Evolutionary conservation across 2,113 vertebrate genomes (phyloP).

Genomic region (Bolborhynchus lineola): DNA sequence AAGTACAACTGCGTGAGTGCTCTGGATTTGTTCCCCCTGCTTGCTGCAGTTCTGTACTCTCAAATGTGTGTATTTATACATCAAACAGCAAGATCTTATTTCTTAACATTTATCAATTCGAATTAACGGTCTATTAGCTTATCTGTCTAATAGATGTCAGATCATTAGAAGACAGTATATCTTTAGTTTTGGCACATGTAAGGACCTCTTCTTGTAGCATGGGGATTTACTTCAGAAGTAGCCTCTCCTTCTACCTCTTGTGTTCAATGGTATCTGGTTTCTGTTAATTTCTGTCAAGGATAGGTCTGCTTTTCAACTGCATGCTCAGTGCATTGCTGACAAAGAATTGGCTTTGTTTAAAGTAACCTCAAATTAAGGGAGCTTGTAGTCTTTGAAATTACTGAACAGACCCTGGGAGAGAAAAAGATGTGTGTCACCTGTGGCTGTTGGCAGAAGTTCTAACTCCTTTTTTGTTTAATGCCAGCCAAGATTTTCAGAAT

Average conservation of each 20-base stretch:
- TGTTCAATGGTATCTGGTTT: background rate
- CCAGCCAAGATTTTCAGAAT: background rate
- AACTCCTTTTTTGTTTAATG: background rate
- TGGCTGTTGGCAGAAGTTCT: background rate
- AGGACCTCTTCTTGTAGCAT: background rate
- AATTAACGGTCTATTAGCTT: background rate
- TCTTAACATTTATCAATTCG: background rate
- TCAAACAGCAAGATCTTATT: background rate
- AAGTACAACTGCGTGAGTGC: background rate
- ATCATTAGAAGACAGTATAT: background rate
- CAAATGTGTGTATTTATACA: background rate
- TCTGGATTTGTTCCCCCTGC: background rate
- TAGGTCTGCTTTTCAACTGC: background rate
- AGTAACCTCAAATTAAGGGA: background rate
- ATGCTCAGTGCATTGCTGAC: background rate
- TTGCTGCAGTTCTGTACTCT: background rate
- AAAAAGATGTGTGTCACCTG: background rate
- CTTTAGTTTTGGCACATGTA: background rate
- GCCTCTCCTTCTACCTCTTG: background rate
- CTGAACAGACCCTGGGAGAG: background rate
- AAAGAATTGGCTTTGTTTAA: background rate
- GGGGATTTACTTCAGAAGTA: background rate
- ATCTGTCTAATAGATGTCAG: background rate
- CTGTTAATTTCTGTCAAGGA: background rate
- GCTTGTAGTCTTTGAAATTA: background rate